A percentile compares a stretch with the other conserved stretches of the same genome.
phyloP scores from a whole-genome alignment of 2,888 invertebrate genomes.

The Morpho helenor region DNA sequence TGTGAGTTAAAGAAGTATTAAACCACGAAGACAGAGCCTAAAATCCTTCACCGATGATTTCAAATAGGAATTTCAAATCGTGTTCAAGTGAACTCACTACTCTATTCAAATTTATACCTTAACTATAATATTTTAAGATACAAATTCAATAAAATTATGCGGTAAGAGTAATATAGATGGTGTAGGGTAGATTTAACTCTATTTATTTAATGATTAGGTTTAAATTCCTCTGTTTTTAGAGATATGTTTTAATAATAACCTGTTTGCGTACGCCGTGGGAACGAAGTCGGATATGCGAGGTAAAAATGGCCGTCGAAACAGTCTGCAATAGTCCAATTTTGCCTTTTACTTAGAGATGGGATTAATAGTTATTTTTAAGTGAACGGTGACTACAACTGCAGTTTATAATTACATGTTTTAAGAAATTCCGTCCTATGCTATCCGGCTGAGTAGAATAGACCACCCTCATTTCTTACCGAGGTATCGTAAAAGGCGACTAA shows the following conservation, averaged over 20 bases:
- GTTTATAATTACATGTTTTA: background rate
- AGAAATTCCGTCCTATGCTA: too few species aligned
- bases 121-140: background rate
- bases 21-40: slow-evolving; percentile 70
- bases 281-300: slow-evolving; percentile 76
- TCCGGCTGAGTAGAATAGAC: too few species aligned
- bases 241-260: slow-evolving; percentile 77
- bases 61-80: slow-evolving; percentile 76
- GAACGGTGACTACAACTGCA: background rate
- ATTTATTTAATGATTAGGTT: slow-evolving; percentile 35
- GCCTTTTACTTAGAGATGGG: slow-evolving; percentile 69
- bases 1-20: slow-evolving; percentile 63
- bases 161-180: slow-evolving; percentile 16
- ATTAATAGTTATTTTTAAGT: slow-evolving; percentile 32
- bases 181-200: slow-evolving; percentile 40
- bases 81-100: slow-evolving; percentile 46
- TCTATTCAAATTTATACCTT: slow-evolving; percentile 23
- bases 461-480: too few species aligned
- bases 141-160: slow-evolving; percentile 3
- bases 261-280: slow-evolving; percentile 76
- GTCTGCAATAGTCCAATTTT: slow-evolving; percentile 78
- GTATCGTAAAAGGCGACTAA: too few species aligned
- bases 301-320: slow-evolving; percentile 75
- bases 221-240: slow-evolving; percentile 37
- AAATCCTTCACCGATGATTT: slow-evolving; percentile 72